Evolutionary conservation across 2,113 vertebrate species (phyloP), one percentile per base, ranked within the genome.

Genomic region (Geococcyx californianus): DNA sequence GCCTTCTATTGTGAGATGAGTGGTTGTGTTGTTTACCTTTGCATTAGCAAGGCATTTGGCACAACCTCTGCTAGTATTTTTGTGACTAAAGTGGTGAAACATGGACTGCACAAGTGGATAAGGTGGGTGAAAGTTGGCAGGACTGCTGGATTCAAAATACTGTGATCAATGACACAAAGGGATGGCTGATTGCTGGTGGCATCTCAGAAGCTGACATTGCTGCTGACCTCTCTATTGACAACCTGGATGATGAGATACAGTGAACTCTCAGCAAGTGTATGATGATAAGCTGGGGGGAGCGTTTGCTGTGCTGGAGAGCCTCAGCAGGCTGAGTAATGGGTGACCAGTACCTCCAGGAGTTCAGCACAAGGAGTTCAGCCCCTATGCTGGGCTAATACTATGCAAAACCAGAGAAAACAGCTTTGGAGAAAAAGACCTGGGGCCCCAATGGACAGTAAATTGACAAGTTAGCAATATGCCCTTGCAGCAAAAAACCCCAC

Each of bases 381-480:
- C 11, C 38, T 25, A 56, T 8, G 16, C n/a, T 83, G 40, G 15
- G 24, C 6, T 56, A 19, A 55, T 2, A 23, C 11, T 16, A 17
- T 28, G 29, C 54, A 44, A 78, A 77, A 72, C 9, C 14, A 34
- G 42, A 49, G 31, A 24, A 49, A 78, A 87, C 14, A 29, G 44
- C 44, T 59, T 16, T 55, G 44, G 51, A 62, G 75, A 42, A 47
- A 33, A 70, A 81, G 15, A 16, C 26, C n/a, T 49, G 47, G 23
- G 17, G 24, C 73, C 24, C 29, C 36, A 68, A 11, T 2, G 3
- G 38, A 42, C 31, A 77, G 28, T 13, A 49, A 17, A 11, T 6
- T 18, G 31, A 29, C 18, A 11, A 0, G 0, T 82, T 45, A 83
- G 19, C 28, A 24, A 18, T 10, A 20, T 19, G 18, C 13, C 17